Conservation (phyloP, 2,113 vertebrate species). For the Gopherus flavomarginatus region DNA sequence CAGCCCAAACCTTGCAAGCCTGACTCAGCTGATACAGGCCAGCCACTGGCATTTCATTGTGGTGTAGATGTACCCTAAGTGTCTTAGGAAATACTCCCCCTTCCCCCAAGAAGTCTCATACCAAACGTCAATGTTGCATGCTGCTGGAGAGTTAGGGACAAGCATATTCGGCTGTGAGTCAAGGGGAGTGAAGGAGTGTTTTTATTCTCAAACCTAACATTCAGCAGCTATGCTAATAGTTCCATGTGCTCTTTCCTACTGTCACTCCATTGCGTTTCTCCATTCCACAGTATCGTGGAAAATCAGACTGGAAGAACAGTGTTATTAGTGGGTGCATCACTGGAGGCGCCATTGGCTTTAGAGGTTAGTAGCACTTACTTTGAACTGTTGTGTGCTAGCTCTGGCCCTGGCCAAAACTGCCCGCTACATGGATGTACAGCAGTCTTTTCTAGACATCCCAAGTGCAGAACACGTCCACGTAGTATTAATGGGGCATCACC, state of each 20-base stretch:
- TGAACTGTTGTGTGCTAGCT: not conserved
- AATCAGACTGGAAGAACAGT: conserved; percentile 97
- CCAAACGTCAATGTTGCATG: conserved; percentile 41
- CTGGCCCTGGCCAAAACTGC: not conserved
- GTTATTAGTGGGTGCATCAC: conserved; percentile 96
- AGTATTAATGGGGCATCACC: not conserved
- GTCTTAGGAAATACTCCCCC: not conserved
- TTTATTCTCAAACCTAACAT: not conserved
- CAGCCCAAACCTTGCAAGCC: not conserved
- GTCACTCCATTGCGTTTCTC: conserved; percentile 5
- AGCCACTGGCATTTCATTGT: not conserved
- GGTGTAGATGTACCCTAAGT: not conserved
- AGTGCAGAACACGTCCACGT: not conserved
- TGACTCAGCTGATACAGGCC: not conserved
- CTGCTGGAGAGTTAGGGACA: conserved; percentile 60
- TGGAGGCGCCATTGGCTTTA: conserved; percentile 94
- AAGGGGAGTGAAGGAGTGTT: not conserved
- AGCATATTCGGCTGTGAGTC: conserved; percentile 14
- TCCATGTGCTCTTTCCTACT: rapidly evolving
- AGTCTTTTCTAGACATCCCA: not conserved
- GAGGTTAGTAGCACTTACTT: conserved; percentile 81
- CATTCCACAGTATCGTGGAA: conserved; percentile 88
- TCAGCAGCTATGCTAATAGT: not conserved
- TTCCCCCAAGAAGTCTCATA: not conserved
- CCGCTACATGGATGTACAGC: not conserved